Evolutionary conservation across 2,797 vertebrate species (phyloP).

Genomic region (Coranthus polyacanthus): DNA sequence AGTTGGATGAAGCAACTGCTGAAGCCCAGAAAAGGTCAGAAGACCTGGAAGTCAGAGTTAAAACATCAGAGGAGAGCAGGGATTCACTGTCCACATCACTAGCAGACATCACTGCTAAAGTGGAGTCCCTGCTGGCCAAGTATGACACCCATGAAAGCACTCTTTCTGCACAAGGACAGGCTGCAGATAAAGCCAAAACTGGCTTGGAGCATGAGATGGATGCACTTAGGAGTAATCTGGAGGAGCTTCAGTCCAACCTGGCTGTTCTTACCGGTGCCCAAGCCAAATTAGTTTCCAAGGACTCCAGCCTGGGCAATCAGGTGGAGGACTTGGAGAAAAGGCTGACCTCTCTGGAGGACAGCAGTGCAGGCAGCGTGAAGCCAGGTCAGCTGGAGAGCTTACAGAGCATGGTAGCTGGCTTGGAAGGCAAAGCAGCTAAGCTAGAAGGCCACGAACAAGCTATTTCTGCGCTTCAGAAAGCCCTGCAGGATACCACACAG

Average conservation of each 20-base stretch:
- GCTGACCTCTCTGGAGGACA: slow-evolving; percentile 49
- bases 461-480: slow-evolving; percentile 82
- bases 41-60: slow-evolving; percentile 84
- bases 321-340: slow-evolving; percentile 58
- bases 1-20: slow-evolving; percentile 61
- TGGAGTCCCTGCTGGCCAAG: slow-evolving; percentile 83
- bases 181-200: slow-evolving; percentile 68
- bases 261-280: slow-evolving; percentile 73
- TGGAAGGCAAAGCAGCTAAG: slow-evolving; percentile 87
- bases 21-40: slow-evolving; percentile 76
- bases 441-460: slow-evolving; percentile 87
- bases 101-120: slow-evolving; percentile 72
- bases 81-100: slow-evolving; percentile 63
- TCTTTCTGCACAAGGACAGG: slow-evolving; percentile 73
- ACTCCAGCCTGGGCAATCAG: slow-evolving; percentile 60
- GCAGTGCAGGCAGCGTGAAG: slow-evolving; percentile 72
- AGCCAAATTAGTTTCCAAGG: slow-evolving; percentile 66
- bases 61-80: slow-evolving; percentile 81
- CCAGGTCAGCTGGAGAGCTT: slow-evolving; percentile 88
- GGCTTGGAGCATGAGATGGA: slow-evolving; percentile 82
- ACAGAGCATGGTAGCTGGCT: slow-evolving; percentile 82
- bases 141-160: slow-evolving; percentile 79
- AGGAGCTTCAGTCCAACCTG: slow-evolving; percentile 79
- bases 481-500: slow-evolving; percentile 83
- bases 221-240: slow-evolving; percentile 81